Base-by-base conservation (phyloP, 2,113 vertebrate genomes). In the Xenopus laevis region DNA sequence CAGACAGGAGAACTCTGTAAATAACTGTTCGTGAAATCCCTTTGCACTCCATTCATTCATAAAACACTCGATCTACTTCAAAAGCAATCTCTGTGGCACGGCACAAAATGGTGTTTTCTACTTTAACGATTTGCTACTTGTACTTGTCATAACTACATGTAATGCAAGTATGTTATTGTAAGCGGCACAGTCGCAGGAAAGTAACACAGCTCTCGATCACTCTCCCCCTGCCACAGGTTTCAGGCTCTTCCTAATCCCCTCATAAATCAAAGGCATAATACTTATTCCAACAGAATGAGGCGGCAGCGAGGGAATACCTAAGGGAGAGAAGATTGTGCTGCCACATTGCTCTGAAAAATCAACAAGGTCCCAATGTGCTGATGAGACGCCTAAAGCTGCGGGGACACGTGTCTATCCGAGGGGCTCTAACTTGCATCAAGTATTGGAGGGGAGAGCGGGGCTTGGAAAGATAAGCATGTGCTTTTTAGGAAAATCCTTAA, bases 1-100 rank as follows among this genome's bases (percentile, higher is more conserved):
- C 73, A 79, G 0, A 81, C 81, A 84, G 86, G 81, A 77, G 71
- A 61, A 77, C 84, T 84, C 86, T 78, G 76, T 91, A 92, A 92
- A 91, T 89, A 91, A 86, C 87, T 89, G 82, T 88, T 84, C 81
- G 82, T 33, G 79, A 88, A 87, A 89, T 91, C 89, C 86, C 80
- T 30, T 4, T 30, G 72, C 90, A 91, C 90, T 82, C 87, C 87
- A 92, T 91, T 84, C 86, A 91, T 87, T 91, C 85, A 81, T 78
- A 82, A 86, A 89, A 87, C 89, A 89, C 88, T 84, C 80, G 76
- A 50, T 66, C 69, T 0, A 84, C 89, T 91, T 91, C 90, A 91
- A 92, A 92, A 85, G 70, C 80, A 74, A 74, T 70, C 71, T 67
- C 71, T 63, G 13, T 30, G 82, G 84, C 79, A 83, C 76, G 27